These are phyloP conservation scores for Phortica okadai DNA, from an alignment of 2,888 invertebrate species.

Conservation along the genomic window DNA sequence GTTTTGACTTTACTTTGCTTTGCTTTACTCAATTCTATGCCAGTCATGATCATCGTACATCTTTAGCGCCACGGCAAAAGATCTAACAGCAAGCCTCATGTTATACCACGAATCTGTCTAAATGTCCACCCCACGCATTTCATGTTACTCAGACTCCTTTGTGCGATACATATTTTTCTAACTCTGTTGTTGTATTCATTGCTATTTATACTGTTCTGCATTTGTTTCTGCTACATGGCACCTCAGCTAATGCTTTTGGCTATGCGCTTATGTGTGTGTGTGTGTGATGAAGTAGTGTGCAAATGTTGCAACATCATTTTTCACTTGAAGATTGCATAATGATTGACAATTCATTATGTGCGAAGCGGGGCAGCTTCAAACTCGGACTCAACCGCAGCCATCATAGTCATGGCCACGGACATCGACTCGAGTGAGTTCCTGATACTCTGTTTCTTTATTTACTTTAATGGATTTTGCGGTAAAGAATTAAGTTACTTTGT, in stretches of 20 bases:
- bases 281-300: background rate
- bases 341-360: constrained; percentile 68
- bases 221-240: background rate
- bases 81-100: constrained; percentile 53
- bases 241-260: background rate
- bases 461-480: constrained; percentile 7
- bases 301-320: constrained; percentile 67
- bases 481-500: background rate
- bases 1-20: background rate
- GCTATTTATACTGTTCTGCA: background rate
- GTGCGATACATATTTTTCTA: constrained; percentile 31
- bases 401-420: constrained; percentile 34
- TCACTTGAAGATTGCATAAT: constrained; percentile 69
- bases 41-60: background rate
- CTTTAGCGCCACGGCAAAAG: constrained; percentile 66
- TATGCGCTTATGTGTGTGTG: background rate
- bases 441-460: background rate
- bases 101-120: constrained; percentile 52
- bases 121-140: constrained; percentile 62
- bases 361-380: constrained; percentile 31
- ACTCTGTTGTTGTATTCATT: background rate
- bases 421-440: background rate
- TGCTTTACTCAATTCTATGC: background rate
- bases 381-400: constrained; percentile 13
- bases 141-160: constrained; percentile 14